phyloP scores from a whole-genome alignment of 2,113 vertebrate genomes.

The Numenius arquata region DNA sequence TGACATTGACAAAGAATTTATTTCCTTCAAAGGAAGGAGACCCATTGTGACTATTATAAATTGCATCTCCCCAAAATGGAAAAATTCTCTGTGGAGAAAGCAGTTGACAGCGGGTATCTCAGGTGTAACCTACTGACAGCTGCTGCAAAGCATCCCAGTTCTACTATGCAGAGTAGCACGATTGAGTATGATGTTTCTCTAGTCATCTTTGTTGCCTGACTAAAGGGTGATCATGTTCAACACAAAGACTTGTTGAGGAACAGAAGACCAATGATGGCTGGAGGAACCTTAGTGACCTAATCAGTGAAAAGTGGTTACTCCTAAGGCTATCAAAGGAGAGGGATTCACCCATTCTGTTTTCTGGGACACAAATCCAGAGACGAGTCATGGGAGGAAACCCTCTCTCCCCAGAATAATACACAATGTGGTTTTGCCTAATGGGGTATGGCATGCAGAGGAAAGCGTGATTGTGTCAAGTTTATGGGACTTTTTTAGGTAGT shows the following conservation, averaged over 20 bases:
- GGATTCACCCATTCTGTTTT: neutral
- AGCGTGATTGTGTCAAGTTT: neutral
- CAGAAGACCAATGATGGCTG: rapidly evolving
- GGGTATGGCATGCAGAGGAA: neutral
- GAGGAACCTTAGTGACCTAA: neutral
- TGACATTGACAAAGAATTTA: neutral
- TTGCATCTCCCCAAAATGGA: neutral
- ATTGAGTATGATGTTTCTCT: neutral
- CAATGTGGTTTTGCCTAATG: neutral
- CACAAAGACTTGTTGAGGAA: neutral
- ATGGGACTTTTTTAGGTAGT: neutral
- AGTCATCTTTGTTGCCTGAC: neutral
- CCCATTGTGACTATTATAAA: neutral
- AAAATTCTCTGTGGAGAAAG: neutral
- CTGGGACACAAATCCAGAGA: neutral
- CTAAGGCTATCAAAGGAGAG: neutral
- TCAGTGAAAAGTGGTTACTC: neutral
- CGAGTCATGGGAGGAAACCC: neutral
- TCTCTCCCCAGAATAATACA: neutral
- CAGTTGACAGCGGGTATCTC: neutral
- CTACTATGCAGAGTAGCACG: neutral
- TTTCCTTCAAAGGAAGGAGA: neutral
- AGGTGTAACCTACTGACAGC: neutral
- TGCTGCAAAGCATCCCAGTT: neutral
- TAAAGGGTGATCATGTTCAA: neutral